Evolutionary conservation across 1,140 invertebrate species (phyloP).

Genomic region (Ostrea edulis): DNA sequence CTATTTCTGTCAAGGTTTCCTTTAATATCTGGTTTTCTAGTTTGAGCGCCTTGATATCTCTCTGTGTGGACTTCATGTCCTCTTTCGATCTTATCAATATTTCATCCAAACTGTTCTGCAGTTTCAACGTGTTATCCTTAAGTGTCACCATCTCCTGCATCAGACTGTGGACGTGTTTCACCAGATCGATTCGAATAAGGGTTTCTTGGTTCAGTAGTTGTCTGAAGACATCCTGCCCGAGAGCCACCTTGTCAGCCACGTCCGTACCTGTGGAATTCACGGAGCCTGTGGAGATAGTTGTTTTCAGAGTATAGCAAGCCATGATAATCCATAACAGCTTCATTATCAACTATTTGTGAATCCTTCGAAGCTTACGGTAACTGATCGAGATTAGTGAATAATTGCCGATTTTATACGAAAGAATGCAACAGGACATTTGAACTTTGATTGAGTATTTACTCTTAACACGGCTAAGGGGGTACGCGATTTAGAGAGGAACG

Average conservation of each 20-base stretch:
- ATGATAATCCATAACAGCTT: no score
- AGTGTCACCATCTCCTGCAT: conserved; percentile 4
- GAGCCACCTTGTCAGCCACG: neutral
- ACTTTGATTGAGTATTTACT: no score
- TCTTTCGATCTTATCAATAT: neutral
- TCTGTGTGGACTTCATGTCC: neutral
- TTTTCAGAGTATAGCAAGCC: no score
- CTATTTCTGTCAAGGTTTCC: neutral
- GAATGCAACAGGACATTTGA: no score
- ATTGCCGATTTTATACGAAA: no score
- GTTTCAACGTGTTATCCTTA: neutral
- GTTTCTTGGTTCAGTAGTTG: conserved; percentile 19
- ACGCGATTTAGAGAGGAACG: no score
- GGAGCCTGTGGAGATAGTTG: no score
- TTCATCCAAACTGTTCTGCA: neutral
- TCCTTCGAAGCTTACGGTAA: no score
- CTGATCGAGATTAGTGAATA: no score
- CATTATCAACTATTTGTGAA: no score
- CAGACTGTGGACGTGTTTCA: conserved; percentile 8
- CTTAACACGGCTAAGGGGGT: no score
- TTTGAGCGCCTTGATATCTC: neutral
- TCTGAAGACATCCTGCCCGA: conserved; percentile 20
- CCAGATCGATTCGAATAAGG: neutral
- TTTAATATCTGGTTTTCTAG: conserved; percentile 3
- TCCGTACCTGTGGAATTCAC: neutral